Evolutionary conservation across 2,888 invertebrate species (phyloP).

Genomic region (Phalera bucephala): DNA sequence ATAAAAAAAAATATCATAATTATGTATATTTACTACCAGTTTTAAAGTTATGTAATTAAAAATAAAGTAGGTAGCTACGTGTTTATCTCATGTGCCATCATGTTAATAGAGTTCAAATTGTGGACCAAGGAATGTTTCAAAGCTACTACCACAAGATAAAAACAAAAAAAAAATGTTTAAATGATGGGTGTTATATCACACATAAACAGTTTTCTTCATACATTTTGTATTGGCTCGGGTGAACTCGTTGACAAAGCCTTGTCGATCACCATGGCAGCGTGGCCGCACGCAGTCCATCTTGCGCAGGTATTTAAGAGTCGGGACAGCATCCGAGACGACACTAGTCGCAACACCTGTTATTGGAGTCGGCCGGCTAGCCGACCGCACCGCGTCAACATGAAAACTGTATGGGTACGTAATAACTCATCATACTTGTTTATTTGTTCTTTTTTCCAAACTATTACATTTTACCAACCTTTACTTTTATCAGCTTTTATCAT

Average conservation of each 20-base stretch:
- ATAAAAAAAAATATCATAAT: too few species aligned
- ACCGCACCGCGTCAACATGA: constrained; percentile 46
- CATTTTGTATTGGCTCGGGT: too few species aligned
- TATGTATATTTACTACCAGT: too few species aligned
- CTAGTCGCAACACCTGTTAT: constrained; percentile 52
- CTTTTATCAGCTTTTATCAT: not conserved
- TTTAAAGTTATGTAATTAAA: too few species aligned
- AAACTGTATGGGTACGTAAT: constrained; percentile 61
- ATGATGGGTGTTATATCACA: too few species aligned
- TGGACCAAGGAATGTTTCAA: too few species aligned
- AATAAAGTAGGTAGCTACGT: too few species aligned
- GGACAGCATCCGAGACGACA: constrained; percentile 49
- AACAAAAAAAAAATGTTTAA: too few species aligned
- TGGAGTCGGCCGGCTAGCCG: constrained; percentile 38
- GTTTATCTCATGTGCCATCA: too few species aligned
- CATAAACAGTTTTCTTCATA: too few species aligned
- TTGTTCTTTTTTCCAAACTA: not conserved
- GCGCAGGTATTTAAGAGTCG: constrained; percentile 63
- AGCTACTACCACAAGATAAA: too few species aligned
- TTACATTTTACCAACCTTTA: not conserved
- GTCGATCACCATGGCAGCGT: constrained; percentile 41
- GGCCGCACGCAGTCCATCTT: constrained; percentile 30
- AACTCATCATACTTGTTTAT: constrained; percentile 1
- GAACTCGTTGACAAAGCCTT: constrained; percentile 59
- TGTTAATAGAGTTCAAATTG: too few species aligned